A percentile compares a stretch with the other conserved stretches of the same genome.
phyloP scores from a whole-genome alignment of 2,888 invertebrate genomes.

The Zaprionus bogoriensis region DNA sequence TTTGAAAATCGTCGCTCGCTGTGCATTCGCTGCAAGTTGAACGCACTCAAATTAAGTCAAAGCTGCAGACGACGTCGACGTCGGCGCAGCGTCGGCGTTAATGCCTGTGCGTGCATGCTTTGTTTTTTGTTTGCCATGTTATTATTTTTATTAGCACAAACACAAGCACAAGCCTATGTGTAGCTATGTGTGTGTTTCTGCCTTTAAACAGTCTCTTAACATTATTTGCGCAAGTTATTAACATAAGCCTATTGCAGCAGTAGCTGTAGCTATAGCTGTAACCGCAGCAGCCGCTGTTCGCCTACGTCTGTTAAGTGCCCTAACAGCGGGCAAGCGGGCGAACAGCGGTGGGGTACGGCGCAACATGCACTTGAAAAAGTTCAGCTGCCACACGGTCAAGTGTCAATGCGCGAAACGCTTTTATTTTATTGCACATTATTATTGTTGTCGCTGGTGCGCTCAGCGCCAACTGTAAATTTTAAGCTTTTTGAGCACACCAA shows the following conservation, averaged over 20 bases:
- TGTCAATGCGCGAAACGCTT: slow-evolving; percentile 56
- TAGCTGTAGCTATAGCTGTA: no score
- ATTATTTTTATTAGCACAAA: slow-evolving; percentile 35
- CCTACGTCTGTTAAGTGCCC: slow-evolving; percentile 19
- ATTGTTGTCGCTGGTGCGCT: slow-evolving; percentile 27
- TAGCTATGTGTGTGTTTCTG: background rate
- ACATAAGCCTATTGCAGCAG: slow-evolving; percentile 20
- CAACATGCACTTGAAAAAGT: slow-evolving; percentile 69
- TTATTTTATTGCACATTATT: slow-evolving; percentile 18
- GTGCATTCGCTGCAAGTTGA: slow-evolving; percentile 71
- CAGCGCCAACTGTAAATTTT: slow-evolving; percentile 25
- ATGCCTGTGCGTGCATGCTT: slow-evolving; percentile 19
- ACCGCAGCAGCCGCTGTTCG: background rate
- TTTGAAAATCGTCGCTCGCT: slow-evolving; percentile 40
- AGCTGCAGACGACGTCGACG: slow-evolving; percentile 72
- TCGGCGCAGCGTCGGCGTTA: slow-evolving; percentile 11
- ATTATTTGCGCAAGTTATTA: slow-evolving; percentile 25
- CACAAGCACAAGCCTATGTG: slow-evolving; percentile 3
- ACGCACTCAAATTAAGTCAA: slow-evolving; percentile 83
- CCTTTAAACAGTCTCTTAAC: slow-evolving; percentile 5
- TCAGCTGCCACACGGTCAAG: slow-evolving; percentile 40
- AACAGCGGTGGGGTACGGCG: slow-evolving; percentile 20
- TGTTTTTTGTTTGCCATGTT: slow-evolving; percentile 48
- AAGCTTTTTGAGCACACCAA: background rate
- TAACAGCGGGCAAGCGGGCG: slow-evolving; percentile 30